Percentiles rank a stretch among this genome's conserved stretches.
phyloP scores from a whole-genome alignment of 1,140 invertebrate species.

The Heliconius congener region DNA sequence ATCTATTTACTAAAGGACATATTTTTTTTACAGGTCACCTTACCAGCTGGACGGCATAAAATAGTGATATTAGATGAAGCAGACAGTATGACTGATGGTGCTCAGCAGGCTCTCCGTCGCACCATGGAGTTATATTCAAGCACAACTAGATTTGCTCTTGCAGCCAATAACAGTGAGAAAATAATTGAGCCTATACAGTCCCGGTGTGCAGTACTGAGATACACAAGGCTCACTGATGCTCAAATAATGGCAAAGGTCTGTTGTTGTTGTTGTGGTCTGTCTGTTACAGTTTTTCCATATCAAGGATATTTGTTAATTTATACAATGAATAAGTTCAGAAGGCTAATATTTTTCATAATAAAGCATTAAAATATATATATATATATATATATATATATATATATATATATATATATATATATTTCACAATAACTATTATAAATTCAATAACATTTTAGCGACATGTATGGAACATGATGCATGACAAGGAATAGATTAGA shows the following conservation, averaged over 20 bases:
- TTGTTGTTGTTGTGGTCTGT: too few relatives aligned
- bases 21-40: conserved; percentile 85
- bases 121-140: conserved; percentile 99
- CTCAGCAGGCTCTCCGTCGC: conserved; percentile 97
- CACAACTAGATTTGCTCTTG: conserved; percentile 98
- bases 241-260: conserved; percentile 89
- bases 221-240: conserved; percentile 94
- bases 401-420: too few relatives aligned
- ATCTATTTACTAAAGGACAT: conserved; percentile 1
- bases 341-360: too few relatives aligned
- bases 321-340: too few relatives aligned
- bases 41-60: conserved; percentile 96
- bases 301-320: too few relatives aligned
- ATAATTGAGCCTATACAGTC: conserved; percentile 99
- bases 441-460: too few relatives aligned
- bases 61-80: conserved; percentile 99
- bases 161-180: conserved; percentile 99
- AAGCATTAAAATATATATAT: too few relatives aligned
- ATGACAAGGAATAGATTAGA: too few relatives aligned
- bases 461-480: too few relatives aligned
- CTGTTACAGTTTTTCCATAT: not conserved
- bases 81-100: conserved; percentile 99
- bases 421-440: too few relatives aligned
- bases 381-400: too few relatives aligned
- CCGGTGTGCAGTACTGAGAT: conserved; percentile 98